Evolutionary conservation across 2,113 vertebrate genomes (phyloP).

Genomic region (Poecilia latipinna): DNA sequence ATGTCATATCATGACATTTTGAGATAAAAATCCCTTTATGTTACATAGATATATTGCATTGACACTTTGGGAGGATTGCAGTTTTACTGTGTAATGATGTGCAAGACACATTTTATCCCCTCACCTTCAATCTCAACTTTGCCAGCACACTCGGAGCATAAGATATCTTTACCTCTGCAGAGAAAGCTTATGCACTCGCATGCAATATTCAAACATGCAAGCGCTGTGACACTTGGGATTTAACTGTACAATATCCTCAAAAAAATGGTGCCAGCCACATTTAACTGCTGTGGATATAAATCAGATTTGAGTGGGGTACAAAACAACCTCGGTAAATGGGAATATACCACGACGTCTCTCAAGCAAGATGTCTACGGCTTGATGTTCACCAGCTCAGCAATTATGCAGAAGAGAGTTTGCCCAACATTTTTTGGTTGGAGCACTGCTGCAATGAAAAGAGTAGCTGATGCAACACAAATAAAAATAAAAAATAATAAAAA

Average conservation of each 20-base stretch:
- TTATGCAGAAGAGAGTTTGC: slow-evolving; percentile 4
- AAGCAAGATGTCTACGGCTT: slow-evolving; percentile 1
- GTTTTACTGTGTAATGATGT: not conserved
- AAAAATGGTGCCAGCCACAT: slow-evolving; percentile 50
- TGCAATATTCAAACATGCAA: slow-evolving; percentile 38
- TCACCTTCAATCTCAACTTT: not conserved
- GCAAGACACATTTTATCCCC: not conserved
- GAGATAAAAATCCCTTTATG: not conserved
- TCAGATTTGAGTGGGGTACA: slow-evolving; percentile 1
- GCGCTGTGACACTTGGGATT: slow-evolving; percentile 47
- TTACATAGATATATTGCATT: not conserved
- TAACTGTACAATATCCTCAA: slow-evolving; percentile 54
- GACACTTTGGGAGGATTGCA: not conserved
- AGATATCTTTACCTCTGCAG: slow-evolving; percentile 23
- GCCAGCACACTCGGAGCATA: not conserved
- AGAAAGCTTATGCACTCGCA: slow-evolving; percentile 16
- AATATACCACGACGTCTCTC: slow-evolving; percentile 18
- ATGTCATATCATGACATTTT: not conserved
- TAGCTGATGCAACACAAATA: not conserved
- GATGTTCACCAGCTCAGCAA: slow-evolving; percentile 9
- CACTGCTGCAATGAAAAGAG: not conserved
- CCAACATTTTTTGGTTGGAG: not conserved
- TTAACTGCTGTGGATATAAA: slow-evolving; percentile 33
- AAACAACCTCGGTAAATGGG: slow-evolving; percentile 32
- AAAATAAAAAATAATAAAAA: not conserved